These are phyloP conservation scores for Crocuta crocuta DNA, from an alignment of 2,113 vertebrate species.

Conservation along the genomic window DNA sequence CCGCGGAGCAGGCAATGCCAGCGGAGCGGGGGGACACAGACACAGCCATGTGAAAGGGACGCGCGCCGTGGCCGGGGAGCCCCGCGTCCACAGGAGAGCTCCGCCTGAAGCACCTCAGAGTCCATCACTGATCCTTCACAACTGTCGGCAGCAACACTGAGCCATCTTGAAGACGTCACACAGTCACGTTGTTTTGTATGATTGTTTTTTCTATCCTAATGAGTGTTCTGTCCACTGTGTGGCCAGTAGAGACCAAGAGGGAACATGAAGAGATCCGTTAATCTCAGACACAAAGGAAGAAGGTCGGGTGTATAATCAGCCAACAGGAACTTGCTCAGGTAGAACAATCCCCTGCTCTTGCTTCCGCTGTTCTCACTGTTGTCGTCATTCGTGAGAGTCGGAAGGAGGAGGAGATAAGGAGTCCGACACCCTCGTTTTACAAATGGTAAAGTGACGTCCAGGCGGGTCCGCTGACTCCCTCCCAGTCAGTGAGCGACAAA, in stretches of 20 bases:
- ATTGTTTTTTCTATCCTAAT: too few species aligned
- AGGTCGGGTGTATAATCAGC: rapidly evolving
- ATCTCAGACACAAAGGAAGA: not conserved
- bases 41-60: not conserved
- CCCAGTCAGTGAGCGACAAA: too few species aligned
- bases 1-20: rapidly evolving
- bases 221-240: not conserved
- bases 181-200: rapidly evolving
- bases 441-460: rapidly evolving
- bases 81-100: rapidly evolving
- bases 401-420: not conserved
- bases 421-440: not conserved
- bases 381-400: not conserved
- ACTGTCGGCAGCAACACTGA: rapidly evolving
- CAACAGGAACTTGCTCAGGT: rapidly evolving
- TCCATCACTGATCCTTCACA: not conserved
- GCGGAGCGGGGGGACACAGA: rapidly evolving
- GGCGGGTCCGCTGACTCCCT: not conserved
- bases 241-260: not conserved
- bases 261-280: rapidly evolving
- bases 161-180: rapidly evolving
- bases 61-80: rapidly evolving
- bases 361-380: rapidly evolving
- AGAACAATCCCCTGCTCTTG: rapidly evolving
- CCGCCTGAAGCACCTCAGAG: not conserved